Evolutionary conservation across 2,797 vertebrate species (phyloP), one percentile per base, ranked within the genome.

Genomic region (Scyliorhinus canicula): DNA sequence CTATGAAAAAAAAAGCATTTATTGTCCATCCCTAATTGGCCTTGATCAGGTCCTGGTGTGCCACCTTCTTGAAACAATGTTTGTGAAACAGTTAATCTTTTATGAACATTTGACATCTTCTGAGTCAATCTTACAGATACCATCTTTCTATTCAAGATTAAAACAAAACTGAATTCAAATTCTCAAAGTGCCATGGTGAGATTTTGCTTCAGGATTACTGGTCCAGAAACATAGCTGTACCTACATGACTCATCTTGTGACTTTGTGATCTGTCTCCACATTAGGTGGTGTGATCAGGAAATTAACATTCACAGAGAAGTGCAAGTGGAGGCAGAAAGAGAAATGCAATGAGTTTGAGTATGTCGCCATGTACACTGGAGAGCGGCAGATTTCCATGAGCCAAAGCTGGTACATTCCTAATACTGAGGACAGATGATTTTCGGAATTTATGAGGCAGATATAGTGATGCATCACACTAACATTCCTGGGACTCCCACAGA

Each of bases 401-500:
- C 86, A 90, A 90, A 90, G 1, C 35, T 90, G 35, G 47, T 40
- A 16, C 40, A 63, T 63, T 60, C 16, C 35, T 57, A 3, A n/a
- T n/a, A 90, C 35, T 11, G 35, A n/a, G 55, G 57, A 90, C n/a
- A 90, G 35, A 90, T 90, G 5, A 60, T 90, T 90, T 60, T 63
- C 55, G 11, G 86, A 86, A 55, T n/a, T 90, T 52, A 60, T 90
- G 86, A 88, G 35, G 31, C 86, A 88, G 35, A 90, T 55, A 40
- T 90, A 60, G 86, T 21, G 31, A 82, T 63, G 35, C 52, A 57
- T 90, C 86, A 60, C 55, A 88, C 28, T 57, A 90, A n/a, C 86
- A 57, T 88, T 90, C 86, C 85, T 88, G 85, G n/a, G 40, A 60
- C 55, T 90, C 55, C 86, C 35, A 90, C 16, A 90, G 86, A 63